These are phyloP conservation scores for Apamea monoglypha DNA, from an alignment of 2,888 invertebrate genomes.

Conservation along the genomic window DNA sequence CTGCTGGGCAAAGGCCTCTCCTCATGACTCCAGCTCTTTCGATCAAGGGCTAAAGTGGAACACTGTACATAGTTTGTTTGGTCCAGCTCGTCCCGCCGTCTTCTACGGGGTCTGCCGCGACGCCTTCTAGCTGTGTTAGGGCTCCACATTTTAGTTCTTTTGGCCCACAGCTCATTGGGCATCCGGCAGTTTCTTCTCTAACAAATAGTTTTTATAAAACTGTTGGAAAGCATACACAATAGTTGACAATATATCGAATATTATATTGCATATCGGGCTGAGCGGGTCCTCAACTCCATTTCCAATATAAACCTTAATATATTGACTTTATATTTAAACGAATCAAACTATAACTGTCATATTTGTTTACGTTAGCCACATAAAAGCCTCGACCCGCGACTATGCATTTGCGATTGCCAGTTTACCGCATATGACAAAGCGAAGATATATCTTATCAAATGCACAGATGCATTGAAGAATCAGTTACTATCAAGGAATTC, in stretches of 20 bases:
- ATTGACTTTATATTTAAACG: neutral
- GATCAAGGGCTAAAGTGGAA: neutral
- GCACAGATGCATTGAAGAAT: constrained; percentile 24
- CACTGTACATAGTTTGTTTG: neutral
- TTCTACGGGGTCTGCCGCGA: neutral
- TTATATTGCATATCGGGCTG: neutral
- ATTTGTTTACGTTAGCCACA: neutral
- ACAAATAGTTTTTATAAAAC: neutral
- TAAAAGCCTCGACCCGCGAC: neutral
- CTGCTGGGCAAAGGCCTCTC: neutral
- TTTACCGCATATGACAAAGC: neutral
- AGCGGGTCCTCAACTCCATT: neutral
- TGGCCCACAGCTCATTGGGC: neutral
- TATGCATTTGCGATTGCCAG: neutral
- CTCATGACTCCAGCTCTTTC: neutral
- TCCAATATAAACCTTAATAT: neutral
- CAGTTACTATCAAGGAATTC: constrained; percentile 17
- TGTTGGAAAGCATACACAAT: neutral
- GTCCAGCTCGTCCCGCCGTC: neutral
- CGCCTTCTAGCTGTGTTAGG: neutral
- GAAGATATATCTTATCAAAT: constrained; percentile 9
- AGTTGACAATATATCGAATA: neutral
- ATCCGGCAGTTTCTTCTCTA: neutral
- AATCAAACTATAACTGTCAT: neutral
- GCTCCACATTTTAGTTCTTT: neutral